phyloP scores from a whole-genome alignment of 2,113 vertebrate species.

The Noctilio leporinus region DNA sequence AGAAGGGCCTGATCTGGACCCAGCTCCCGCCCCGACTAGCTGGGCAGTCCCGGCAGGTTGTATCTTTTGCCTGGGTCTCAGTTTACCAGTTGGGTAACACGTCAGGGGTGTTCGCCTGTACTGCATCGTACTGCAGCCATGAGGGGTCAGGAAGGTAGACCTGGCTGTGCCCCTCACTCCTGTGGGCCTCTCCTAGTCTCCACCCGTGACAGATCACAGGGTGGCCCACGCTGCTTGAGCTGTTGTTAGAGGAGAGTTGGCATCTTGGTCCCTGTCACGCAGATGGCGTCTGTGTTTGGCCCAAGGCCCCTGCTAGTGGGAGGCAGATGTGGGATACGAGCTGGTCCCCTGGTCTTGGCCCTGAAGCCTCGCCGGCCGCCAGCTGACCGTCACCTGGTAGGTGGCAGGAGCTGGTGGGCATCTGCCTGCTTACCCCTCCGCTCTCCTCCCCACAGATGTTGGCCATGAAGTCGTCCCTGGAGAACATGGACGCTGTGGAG shows the following conservation, averaged over 20 bases:
- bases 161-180: not conserved
- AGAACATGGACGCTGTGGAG: constrained; percentile 90
- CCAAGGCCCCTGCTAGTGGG: not conserved
- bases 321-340: fast-evolving
- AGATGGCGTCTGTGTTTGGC: not conserved
- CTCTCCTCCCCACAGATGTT: constrained; percentile 81
- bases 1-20: not conserved
- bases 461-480: constrained; percentile 89
- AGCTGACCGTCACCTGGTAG: fast-evolving
- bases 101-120: not conserved
- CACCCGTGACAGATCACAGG: fast-evolving
- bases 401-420: fast-evolving
- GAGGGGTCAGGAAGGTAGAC: fast-evolving
- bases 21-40: fast-evolving
- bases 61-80: not conserved
- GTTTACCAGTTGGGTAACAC: fast-evolving
- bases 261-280: fast-evolving
- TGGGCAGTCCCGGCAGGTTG: fast-evolving
- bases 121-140: no score
- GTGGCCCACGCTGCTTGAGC: fast-evolving
- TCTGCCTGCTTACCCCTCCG: not conserved
- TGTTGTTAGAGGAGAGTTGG: fast-evolving
- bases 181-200: not conserved
- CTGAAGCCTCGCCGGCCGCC: fast-evolving
- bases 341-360: not conserved